Evolutionary conservation across 35 echinoderm and acorn worm genomes (phyloP), one percentile per base, ranked within the genome.

Genomic region (Diadema setosum): DNA sequence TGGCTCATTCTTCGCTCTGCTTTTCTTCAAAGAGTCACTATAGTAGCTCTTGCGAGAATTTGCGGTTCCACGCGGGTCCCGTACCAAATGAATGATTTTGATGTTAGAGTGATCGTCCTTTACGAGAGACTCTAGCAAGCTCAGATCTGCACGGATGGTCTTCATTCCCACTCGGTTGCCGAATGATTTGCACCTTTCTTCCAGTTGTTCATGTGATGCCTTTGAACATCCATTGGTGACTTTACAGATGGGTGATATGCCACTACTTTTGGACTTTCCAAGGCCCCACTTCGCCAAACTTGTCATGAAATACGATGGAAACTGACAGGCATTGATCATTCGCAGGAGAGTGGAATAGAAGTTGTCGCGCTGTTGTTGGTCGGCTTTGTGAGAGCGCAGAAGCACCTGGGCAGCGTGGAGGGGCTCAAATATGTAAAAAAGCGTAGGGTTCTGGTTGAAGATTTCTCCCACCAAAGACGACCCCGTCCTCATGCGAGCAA

Each of bases 341-440:
- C 64, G 45, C 37, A 97, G 83, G 17, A 97, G 55, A 27, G 65
- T 16, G 20, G 32, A 42, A 17, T 80, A 84, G 25, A 58, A n/a
- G n/a, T 36, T 44, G 26, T 73, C 49, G 9, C 75, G 36, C 39
- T 70, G 85, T 6, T 32, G 55, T 58, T 67, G 76, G 9, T 4
- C 59, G 50, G 56, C 67, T 15, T 64, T 24, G 17, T 74, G 39
- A 26, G 44, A 23, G 14, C 45, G 27, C 11, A 90, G 20, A 41
- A 70, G 52, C 20, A 37, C 36, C 45, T 90, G 80, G 6, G 69
- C 81, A 6, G 89, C 36, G 46, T 94, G 96, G 16, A 99, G 59
- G 0, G 96, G 96, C 75, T 99, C 96, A 90, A 99, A 99, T 6
- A 99, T 55, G 26, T 91, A 99, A 78, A 95, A 92, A 32, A 99